Base-by-base conservation (phyloP, 2,797 vertebrate genomes). In the Setipinna tenuifilis region DNA sequence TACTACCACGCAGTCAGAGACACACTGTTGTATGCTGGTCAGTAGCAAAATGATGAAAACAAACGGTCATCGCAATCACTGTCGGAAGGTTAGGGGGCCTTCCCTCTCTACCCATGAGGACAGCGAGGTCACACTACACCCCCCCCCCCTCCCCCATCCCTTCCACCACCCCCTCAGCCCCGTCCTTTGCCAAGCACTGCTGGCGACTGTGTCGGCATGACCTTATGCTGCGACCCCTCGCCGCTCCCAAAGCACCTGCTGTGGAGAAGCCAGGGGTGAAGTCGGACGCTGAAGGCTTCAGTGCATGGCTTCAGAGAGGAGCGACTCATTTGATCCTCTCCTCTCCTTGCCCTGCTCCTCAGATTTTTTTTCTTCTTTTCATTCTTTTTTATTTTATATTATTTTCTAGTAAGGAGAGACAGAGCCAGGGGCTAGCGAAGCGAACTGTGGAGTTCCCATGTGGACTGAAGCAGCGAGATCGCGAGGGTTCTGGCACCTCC, bases 371-470 rank as follows among this genome's bases (percentile, higher is more conserved):
- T n/a, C 0, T 68, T 65, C 9, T 83, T 41, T 19, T 85, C 82
- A 28, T 14, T 48, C 28, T 58, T 17, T 81, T 50, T 83, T 31
- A 75, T 80, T 85, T 81, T 80, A 54, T 85, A 14, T 31, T 57
- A 28, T 57, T n/a, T 61, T 68, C 17, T 78, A 78, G 48, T 23
- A 50, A 68, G 57, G 83, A 87, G 46, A 84, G 87, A 91, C 84
- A 3, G 87, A 82, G 87, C 86, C 86, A 31, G 84, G 88, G 88
- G 90, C 86, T 65, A 59, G 85, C 86, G 88, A 89, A 58, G 6
- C 86, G 85, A 82, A 58, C 81, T 41, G 83, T 78, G 88, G 84
- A 83, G 21, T 58, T 62, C 80, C 19, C 0, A 80, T 81, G 91
- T 87, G 84, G 31, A 75, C 88, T 86, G 81, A 85, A 54, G 82